phyloP scores from a whole-genome alignment of 1,140 invertebrate species.

The Centruroides vittatus region DNA sequence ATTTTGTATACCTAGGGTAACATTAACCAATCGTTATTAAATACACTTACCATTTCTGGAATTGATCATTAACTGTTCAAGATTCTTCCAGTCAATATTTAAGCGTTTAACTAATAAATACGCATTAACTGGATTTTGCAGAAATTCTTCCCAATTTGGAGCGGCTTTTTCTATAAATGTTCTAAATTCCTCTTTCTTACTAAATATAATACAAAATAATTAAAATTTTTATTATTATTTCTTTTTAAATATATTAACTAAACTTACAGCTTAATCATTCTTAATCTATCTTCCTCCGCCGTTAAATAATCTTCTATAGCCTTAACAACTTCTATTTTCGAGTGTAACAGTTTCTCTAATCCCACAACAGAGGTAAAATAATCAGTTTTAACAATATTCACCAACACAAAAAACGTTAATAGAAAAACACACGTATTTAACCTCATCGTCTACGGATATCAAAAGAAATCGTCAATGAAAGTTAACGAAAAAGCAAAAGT shows the following conservation, averaged over 20 bases:
- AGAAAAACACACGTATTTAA: neutral
- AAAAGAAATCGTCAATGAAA: too few relatives aligned
- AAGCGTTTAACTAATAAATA: slow-evolving; percentile 89
- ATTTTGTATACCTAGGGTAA: too few relatives aligned
- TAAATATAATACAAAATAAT: slow-evolving; percentile 13
- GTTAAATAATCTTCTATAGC: slow-evolving; percentile 67
- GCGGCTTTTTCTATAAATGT: slow-evolving; percentile 59
- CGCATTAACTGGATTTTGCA: slow-evolving; percentile 93
- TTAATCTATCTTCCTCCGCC: slow-evolving; percentile 63
- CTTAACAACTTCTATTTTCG: slow-evolving; percentile 68
- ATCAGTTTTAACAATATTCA: neutral
- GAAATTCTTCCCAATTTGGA: slow-evolving; percentile 60
- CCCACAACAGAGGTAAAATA: slow-evolving; percentile 76
- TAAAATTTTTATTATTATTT: too few relatives aligned
- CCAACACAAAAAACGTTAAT: neutral
- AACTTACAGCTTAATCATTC: slow-evolving; percentile 36
- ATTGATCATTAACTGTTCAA: slow-evolving; percentile 50
- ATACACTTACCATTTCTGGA: too few relatives aligned
- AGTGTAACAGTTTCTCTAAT: slow-evolving; percentile 70
- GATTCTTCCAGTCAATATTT: slow-evolving; percentile 72
- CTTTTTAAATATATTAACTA: too few relatives aligned
- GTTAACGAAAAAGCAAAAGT: too few relatives aligned
- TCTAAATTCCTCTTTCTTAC: slow-evolving; percentile 34
- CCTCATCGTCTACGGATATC: too few relatives aligned
- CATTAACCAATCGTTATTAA: too few relatives aligned